phyloP scores from a whole-genome alignment of 2,797 vertebrate species.

The Sandelia bainsii region DNA sequence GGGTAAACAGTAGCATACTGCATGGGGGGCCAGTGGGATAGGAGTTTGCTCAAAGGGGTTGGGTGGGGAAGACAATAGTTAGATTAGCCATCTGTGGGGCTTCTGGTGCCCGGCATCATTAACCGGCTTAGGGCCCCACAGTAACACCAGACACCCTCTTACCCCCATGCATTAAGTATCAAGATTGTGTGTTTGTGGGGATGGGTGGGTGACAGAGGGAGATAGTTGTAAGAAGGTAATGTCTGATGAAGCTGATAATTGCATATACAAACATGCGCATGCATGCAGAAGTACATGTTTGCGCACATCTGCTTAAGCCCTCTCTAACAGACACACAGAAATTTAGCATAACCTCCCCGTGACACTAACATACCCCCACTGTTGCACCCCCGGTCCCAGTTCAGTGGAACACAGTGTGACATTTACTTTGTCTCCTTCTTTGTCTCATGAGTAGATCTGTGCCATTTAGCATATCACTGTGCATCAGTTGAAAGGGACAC shows the following conservation, averaged over 20 bases:
- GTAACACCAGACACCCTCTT: constrained; percentile 68
- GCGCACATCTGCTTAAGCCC: constrained; percentile 67
- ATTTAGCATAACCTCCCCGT: constrained; percentile 46
- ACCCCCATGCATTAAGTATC: constrained; percentile 66
- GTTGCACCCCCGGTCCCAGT: constrained; percentile 42
- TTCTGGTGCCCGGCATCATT: constrained; percentile 83
- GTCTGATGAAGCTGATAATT: constrained; percentile 62
- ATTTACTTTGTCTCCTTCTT: constrained; percentile 76
- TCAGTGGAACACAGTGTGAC: constrained; percentile 74
- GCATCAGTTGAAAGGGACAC: constrained; percentile 65
- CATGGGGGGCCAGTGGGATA: constrained; percentile 74
- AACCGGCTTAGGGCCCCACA: constrained; percentile 84
- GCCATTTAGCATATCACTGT: constrained; percentile 77
- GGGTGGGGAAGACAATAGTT: constrained; percentile 83
- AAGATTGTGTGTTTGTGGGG: constrained; percentile 30
- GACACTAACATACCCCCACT: constrained; percentile 44
- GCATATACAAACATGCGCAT: constrained; percentile 57
- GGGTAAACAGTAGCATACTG: constrained; percentile 83
- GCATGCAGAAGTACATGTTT: constrained; percentile 46
- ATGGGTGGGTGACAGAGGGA: constrained; percentile 20
- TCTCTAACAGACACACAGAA: constrained; percentile 33
- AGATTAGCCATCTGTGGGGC: constrained; percentile 89
- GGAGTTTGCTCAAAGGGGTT: constrained; percentile 73
- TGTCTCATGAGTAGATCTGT: constrained; percentile 67
- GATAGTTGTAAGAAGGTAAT: constrained; percentile 53